Evolutionary conservation across 2,888 invertebrate species (phyloP).

Genomic region (Cryptocephalus moraei): DNA sequence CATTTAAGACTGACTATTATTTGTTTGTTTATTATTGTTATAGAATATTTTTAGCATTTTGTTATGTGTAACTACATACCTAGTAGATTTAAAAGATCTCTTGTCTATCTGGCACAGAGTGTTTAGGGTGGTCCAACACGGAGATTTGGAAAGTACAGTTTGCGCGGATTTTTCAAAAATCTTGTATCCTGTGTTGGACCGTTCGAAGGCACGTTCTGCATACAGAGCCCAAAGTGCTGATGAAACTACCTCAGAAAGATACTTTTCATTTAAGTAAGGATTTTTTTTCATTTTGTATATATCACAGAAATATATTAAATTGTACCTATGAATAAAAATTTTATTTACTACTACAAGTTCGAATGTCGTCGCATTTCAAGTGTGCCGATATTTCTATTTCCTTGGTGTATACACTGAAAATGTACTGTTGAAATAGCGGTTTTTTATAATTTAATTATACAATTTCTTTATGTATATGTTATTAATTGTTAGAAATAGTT

Average conservation of each 20-base stretch:
- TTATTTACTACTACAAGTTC: too few relatives aligned
- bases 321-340: too few relatives aligned
- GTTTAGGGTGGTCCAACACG: too few relatives aligned
- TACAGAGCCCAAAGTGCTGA: constrained; percentile 21
- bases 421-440: constrained; percentile 26
- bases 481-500: constrained; percentile 31
- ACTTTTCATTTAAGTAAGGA: neutral
- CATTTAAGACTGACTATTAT: constrained; percentile 38
- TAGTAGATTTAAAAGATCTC: constrained; percentile 12
- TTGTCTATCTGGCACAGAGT: constrained; percentile 6
- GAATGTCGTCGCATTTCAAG: neutral
- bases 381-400: constrained; percentile 26
- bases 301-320: constrained; percentile 10
- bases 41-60: constrained; percentile 22
- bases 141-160: too few relatives aligned
- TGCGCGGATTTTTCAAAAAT: too few relatives aligned
- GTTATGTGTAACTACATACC: constrained; percentile 14
- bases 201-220: neutral
- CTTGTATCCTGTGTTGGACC: too few relatives aligned
- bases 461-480: constrained; percentile 31
- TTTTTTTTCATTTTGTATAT: constrained; percentile 8
- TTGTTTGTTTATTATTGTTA: constrained; percentile 30
- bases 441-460: constrained; percentile 30
- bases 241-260: constrained; percentile 26
- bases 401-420: constrained; percentile 17